Evolutionary conservation across 2,113 vertebrate species (phyloP).

Genomic region (Scopus umbretta): DNA sequence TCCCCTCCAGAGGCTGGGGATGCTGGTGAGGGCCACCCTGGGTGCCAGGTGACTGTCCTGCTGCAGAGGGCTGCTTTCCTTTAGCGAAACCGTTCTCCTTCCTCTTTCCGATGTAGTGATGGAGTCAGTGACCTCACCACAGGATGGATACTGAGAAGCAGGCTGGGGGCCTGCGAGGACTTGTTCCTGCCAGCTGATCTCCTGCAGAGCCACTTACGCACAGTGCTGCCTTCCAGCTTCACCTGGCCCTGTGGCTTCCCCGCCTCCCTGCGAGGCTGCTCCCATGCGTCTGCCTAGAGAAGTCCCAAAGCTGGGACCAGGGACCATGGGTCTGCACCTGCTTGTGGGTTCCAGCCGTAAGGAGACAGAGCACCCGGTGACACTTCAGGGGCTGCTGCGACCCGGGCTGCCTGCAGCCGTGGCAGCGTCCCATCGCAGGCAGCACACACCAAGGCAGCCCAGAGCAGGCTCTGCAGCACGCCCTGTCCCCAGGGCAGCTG

Average conservation of each 20-base stretch:
- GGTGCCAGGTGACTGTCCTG: background rate
- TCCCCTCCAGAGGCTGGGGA: background rate
- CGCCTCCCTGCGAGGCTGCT: accelerated
- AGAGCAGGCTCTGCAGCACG: background rate
- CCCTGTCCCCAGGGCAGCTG: background rate
- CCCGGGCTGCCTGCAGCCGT: background rate
- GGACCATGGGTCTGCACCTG: accelerated
- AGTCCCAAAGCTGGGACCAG: background rate
- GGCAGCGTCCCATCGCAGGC: background rate
- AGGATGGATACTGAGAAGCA: background rate
- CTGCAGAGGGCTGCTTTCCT: background rate
- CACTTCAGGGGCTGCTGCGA: background rate
- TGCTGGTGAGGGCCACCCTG: accelerated
- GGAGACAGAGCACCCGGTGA: background rate
- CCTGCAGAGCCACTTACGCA: background rate
- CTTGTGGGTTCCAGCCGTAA: background rate
- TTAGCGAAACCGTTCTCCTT: background rate
- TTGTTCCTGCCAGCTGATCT: background rate
- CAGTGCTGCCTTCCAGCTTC: background rate
- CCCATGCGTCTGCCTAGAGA: too few species aligned
- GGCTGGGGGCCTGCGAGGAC: background rate
- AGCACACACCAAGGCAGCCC: background rate
- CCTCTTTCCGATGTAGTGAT: background rate
- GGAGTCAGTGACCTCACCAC: background rate
- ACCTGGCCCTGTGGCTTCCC: background rate